Conservation (phyloP, 1,140 invertebrate species). For the Drosophila murphyi region DNA sequence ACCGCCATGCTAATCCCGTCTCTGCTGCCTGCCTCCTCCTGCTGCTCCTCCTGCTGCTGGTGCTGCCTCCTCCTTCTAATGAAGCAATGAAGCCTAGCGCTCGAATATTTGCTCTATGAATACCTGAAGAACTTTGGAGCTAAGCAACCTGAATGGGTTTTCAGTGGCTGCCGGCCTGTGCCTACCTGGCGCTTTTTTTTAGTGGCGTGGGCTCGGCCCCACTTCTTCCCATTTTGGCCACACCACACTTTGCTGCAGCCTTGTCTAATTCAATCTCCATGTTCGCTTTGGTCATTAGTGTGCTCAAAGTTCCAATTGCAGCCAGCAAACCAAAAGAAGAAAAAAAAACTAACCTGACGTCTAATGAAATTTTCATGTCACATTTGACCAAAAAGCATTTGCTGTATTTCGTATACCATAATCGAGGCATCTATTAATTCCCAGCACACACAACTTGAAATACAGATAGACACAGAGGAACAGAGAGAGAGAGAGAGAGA, state of each 20-base stretch:
- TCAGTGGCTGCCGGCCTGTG: slow-evolving; percentile 1
- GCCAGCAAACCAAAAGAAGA: not conserved
- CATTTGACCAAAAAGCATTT: slow-evolving; percentile 59
- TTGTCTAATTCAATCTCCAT: slow-evolving; percentile 79
- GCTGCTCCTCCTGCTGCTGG: slow-evolving; percentile 7
- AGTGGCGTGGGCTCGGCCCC: slow-evolving; percentile 8
- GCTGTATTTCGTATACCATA: slow-evolving; percentile 43
- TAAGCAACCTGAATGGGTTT: slow-evolving; percentile 34
- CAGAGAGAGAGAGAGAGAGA: slow-evolving; percentile 9
- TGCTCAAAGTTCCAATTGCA: slow-evolving; percentile 6
- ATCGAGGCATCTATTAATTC: slow-evolving; percentile 64
- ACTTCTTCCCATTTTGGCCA: not conserved
- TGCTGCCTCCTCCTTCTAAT: slow-evolving; percentile 58
- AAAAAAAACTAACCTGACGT: slow-evolving; percentile 21
- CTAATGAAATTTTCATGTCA: slow-evolving; percentile 81
- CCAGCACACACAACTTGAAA: slow-evolving; percentile 23
- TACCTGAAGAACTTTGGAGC: slow-evolving; percentile 20
- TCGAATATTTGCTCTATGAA: slow-evolving; percentile 59
- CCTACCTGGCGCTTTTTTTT: not conserved
- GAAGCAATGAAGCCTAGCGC: slow-evolving; percentile 49
- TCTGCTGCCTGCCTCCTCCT: slow-evolving; percentile 7
- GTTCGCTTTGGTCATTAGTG: slow-evolving; percentile 66
- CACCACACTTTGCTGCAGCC: slow-evolving; percentile 37
- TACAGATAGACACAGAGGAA: not conserved
- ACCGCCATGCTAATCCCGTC: slow-evolving; percentile 61